Evolutionary conservation across 2,797 vertebrate genomes (phyloP).

Genomic region (Hypotaenidia philippensis): DNA sequence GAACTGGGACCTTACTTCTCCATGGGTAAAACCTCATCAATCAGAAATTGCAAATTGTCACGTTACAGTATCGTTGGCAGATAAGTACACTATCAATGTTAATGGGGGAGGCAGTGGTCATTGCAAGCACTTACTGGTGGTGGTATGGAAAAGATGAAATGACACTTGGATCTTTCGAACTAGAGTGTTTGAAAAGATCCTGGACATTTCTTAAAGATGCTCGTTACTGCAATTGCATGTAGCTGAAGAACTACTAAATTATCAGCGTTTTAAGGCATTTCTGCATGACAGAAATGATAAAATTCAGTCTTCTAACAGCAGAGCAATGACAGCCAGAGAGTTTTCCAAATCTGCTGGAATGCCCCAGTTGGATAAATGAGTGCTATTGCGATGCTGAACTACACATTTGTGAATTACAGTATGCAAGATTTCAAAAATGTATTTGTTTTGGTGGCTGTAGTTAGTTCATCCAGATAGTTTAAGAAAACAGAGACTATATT

Average conservation of each 20-base stretch:
- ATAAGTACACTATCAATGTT: neutral
- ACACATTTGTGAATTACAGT: slow-evolving; percentile 72
- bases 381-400: slow-evolving; percentile 62
- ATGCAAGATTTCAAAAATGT: slow-evolving; percentile 76
- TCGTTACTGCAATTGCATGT: slow-evolving; percentile 30
- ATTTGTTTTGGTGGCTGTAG: slow-evolving; percentile 71
- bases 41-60: neutral
- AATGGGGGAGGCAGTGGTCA: neutral
- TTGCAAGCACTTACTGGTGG: neutral
- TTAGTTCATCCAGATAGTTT: neutral
- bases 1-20: neutral
- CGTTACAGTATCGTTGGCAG: slow-evolving; percentile 13
- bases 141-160: neutral
- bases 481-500: neutral
- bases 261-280: neutral
- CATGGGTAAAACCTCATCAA: neutral
- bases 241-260: slow-evolving; percentile 8
- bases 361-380: slow-evolving; percentile 68
- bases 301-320: neutral
- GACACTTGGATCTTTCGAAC: slow-evolving; percentile 9
- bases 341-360: slow-evolving; percentile 68
- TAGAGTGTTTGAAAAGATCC: slow-evolving; percentile 19
- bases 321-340: neutral
- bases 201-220: neutral
- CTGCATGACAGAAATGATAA: slow-evolving; percentile 29